Conservation (phyloP, 2,797 vertebrate species). For the Gobio occitaniae region DNA sequence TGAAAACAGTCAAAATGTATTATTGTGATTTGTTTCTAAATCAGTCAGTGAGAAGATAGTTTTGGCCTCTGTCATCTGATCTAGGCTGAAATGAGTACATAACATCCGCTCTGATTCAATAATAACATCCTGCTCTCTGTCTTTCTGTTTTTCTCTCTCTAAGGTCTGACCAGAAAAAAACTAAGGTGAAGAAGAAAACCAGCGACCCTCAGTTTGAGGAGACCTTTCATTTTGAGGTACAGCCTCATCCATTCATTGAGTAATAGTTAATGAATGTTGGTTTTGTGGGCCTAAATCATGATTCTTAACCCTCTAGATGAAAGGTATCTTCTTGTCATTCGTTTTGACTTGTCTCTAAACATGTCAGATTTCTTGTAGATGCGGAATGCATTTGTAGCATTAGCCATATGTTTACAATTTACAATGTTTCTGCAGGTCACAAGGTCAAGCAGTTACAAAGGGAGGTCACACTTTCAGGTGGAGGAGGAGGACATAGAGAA, state of each 20-base stretch:
- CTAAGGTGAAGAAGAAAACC: conserved; percentile 99
- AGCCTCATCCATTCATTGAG: background rate
- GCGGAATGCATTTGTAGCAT: background rate
- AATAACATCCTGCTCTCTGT: conserved; percentile 47
- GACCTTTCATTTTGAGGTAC: conserved; percentile 97
- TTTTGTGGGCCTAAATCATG: background rate
- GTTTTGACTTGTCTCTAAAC: background rate
- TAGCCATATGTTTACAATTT: background rate
- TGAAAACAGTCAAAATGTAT: background rate
- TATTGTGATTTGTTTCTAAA: conserved; percentile 35
- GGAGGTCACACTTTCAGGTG: conserved; percentile 94
- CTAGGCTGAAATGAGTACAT: conserved; percentile 36
- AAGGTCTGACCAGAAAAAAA: conserved; percentile 98
- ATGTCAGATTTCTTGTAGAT: background rate
- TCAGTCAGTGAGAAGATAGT: conserved; percentile 1
- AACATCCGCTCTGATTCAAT: conserved; percentile 46
- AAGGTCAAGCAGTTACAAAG: conserved; percentile 93
- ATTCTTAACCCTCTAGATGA: background rate
- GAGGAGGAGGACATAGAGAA: conserved; percentile 99
- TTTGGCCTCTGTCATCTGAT: conserved; percentile 18
- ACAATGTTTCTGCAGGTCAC: conserved; percentile 82
- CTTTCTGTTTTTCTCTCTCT: background rate
- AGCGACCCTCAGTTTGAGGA: conserved; percentile 98
- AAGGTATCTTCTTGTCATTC: background rate
- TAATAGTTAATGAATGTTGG: background rate